Evolutionary conservation across 1,140 invertebrate genomes (phyloP), one percentile per base, ranked within the genome.

Genomic region (Drosophila kepulauana): DNA sequence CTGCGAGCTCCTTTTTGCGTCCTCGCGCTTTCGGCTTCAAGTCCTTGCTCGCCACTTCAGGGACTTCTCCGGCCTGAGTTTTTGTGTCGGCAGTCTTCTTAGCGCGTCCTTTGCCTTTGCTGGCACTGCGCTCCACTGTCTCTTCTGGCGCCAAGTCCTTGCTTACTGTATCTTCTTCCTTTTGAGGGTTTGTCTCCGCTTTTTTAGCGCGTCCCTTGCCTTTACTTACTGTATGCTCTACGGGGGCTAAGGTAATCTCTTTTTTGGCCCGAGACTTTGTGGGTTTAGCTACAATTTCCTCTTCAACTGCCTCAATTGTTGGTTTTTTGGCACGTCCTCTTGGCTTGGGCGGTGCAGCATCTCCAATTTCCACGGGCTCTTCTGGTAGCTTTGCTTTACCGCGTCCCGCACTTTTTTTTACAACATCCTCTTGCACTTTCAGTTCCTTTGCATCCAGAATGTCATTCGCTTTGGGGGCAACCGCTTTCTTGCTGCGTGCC

Each of bases 11-110:
- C 25, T 78, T 80, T 63, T 71, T 81, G n/a, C 79, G 88, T 65
- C 93, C 48, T 75, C 57, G 69, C 84, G 91, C 58, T 91, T 93
- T 73, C 52, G 71, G 1, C 33, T 64, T 51, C n/a, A n/a, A 2
- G 25, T 45, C 62, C 68, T 25, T 63, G 48, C 6, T 72, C 71
- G 13, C 13, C 10, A 2, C 75, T 43, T 10, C 61, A 52, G 15
- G 15, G 58, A 13, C 56, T 46, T 16, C 30, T 8, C 11, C 20
- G 20, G 0, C 79, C 25, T 16, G 20, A 3, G 10, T 10, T 20
- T 11, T 41, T 0, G 15, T 20, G 43, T 65, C 46, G 8, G 65
- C 75, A 4, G 20, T 25, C 28, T 82, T 78, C 6, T 68, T 69
- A n/a, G 35, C 46, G 3, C 66, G 66, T 41, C 48, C 45, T 41